Percentiles rank a stretch among this genome's conserved stretches.
Evolutionary conservation across 2,888 invertebrate species (phyloP).

Genomic region (Agonum fuliginosum): DNA sequence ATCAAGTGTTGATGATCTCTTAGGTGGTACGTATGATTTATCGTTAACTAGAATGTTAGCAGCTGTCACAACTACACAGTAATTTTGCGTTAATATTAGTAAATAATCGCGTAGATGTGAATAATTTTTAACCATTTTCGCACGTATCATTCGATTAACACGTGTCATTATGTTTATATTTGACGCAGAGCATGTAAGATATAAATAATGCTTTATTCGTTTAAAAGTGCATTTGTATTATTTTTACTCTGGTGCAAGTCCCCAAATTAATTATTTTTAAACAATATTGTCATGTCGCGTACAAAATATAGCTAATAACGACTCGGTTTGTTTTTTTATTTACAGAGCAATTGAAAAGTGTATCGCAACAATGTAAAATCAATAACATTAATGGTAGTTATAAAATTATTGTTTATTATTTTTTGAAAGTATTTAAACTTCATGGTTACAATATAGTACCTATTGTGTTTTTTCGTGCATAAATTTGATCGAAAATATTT

Average conservation of each 20-base stretch:
- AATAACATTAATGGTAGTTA: conserved; percentile 9
- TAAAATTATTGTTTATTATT: conserved; percentile 1
- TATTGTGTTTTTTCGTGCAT: no score
- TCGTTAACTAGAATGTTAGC: conserved; percentile 39
- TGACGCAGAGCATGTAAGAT: conserved; percentile 29
- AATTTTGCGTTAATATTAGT: conserved; percentile 15
- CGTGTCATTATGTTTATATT: conserved; percentile 40
- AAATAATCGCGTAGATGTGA: background rate
- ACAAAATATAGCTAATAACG: conserved; percentile 1
- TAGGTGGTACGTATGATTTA: conserved; percentile 69
- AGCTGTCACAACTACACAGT: conserved; percentile 45
- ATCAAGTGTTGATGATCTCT: conserved; percentile 71
- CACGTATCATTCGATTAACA: background rate
- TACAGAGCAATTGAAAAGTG: conserved; percentile 4
- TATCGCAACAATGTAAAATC: conserved; percentile 23
- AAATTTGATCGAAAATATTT: background rate
- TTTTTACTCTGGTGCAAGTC: no score
- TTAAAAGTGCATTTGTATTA: conserved; percentile 24
- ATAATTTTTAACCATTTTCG: background rate
- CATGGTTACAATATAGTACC: no score
- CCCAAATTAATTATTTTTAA: background rate
- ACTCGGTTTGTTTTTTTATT: background rate
- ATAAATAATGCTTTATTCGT: conserved; percentile 32
- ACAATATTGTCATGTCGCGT: background rate
- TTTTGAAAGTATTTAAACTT: background rate